Conservation (phyloP, 2,113 vertebrate genomes). For the Istiophorus platypterus region DNA sequence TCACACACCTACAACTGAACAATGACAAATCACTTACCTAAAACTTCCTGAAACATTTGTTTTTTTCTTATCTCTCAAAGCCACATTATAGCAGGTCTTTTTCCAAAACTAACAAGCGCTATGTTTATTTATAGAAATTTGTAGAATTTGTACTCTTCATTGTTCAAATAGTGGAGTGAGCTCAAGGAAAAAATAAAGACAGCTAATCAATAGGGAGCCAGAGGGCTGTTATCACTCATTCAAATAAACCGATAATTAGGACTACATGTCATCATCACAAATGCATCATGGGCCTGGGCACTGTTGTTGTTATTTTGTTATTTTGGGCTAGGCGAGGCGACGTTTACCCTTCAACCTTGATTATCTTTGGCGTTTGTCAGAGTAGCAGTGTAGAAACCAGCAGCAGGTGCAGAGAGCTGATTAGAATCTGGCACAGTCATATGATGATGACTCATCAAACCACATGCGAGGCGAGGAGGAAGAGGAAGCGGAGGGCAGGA, state of each 20-base stretch:
- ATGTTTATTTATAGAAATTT: constrained; percentile 9
- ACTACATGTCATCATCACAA: constrained; percentile 36
- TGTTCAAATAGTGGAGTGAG: neutral
- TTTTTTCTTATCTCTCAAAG: neutral
- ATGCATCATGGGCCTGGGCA: constrained; percentile 23
- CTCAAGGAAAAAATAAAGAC: neutral
- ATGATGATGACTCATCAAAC: constrained; percentile 72
- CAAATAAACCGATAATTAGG: constrained; percentile 45
- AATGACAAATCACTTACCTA: neutral
- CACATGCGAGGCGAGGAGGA: constrained; percentile 38
- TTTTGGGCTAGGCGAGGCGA: constrained; percentile 32
- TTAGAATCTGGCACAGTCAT: constrained; percentile 73
- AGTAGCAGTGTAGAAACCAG: constrained; percentile 49
- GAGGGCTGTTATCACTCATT: constrained; percentile 36
- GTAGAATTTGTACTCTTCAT: neutral
- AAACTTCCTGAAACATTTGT: neutral
- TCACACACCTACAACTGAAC: too few relatives aligned
- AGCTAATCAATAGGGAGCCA: constrained; percentile 6
- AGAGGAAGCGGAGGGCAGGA: constrained; percentile 61
- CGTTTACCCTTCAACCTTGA: constrained; percentile 66
- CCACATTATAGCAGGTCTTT: too few relatives aligned
- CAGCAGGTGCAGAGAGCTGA: constrained; percentile 73
- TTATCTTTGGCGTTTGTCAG: constrained; percentile 72
- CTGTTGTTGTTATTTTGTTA: constrained; percentile 44
- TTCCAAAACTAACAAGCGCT: neutral